These are phyloP conservation scores for Phortica okadai DNA, from an alignment of 2,888 invertebrate species.

Conservation along the genomic window DNA sequence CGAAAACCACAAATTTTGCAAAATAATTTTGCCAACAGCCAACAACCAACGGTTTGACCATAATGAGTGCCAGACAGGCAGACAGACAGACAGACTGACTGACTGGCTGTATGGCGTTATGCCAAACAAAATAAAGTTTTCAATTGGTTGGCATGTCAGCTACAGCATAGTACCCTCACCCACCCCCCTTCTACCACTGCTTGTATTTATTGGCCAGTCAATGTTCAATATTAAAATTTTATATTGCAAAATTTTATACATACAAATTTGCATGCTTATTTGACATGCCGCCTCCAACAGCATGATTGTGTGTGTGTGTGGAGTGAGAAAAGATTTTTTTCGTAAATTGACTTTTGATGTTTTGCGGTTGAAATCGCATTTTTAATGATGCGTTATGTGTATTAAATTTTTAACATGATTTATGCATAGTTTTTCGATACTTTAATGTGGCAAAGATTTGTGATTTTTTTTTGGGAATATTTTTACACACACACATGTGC, in stretches of 20 bases:
- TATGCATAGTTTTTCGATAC: background rate
- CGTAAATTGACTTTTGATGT: slow-evolving; percentile 69
- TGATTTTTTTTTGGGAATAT: background rate
- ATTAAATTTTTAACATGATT: slow-evolving; percentile 61
- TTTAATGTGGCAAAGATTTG: background rate
- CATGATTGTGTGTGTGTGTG: background rate
- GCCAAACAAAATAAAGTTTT: too few species aligned
- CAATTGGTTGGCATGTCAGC: background rate
- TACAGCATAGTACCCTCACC: background rate
- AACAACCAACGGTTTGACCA: background rate
- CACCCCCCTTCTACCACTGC: background rate
- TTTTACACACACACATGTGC: background rate
- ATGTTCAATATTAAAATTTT: slow-evolving; percentile 65
- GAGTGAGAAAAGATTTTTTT: background rate
- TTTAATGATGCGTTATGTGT: slow-evolving; percentile 69
- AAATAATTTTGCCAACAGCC: slow-evolving; percentile 18
- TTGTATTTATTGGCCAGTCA: background rate
- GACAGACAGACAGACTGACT: slow-evolving; percentile 1
- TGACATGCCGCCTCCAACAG: slow-evolving; percentile 25
- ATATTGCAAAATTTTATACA: slow-evolving; percentile 55
- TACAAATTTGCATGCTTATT: slow-evolving; percentile 54
- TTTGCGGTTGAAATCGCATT: slow-evolving; percentile 64
- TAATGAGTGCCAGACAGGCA: slow-evolving; percentile 26
- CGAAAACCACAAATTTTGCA: slow-evolving; percentile 21
- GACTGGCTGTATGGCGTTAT: background rate